Evolutionary conservation across 2,113 vertebrate species (phyloP).

Genomic region (Pomatostomus ruficeps): DNA sequence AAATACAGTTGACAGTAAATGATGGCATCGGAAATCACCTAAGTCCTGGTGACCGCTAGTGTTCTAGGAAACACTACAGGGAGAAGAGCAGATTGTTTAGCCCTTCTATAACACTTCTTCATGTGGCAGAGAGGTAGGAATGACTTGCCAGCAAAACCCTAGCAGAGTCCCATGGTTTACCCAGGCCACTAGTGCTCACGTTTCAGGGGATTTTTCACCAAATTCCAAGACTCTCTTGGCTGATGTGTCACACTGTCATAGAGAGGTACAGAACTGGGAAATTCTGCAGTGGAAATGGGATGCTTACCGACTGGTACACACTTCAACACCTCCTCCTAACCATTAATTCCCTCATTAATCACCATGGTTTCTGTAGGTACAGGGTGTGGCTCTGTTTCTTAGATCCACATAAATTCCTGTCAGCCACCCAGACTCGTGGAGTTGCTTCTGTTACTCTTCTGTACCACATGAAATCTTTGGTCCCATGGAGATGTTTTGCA

Average conservation of each 20-base stretch:
- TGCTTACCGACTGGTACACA: not conserved
- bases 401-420: not conserved
- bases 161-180: not conserved
- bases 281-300: not conserved
- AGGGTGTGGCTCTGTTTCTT: not conserved
- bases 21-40: not conserved
- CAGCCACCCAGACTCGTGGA: not conserved
- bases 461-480: not conserved
- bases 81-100: not conserved
- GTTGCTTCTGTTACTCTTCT: not conserved
- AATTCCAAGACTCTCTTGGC: not conserved
- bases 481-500: not conserved
- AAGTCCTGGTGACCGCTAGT: not conserved
- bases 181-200: not conserved
- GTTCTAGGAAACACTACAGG: not conserved
- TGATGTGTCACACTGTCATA: not conserved
- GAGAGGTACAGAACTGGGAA: not conserved
- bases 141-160: not conserved
- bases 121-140: not conserved
- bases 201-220: not conserved
- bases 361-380: not conserved
- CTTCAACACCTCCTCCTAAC: not conserved
- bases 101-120: not conserved
- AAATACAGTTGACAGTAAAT: not conserved
- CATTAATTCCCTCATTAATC: not conserved